Base-by-base conservation (phyloP, 2,113 vertebrate genomes). In the Spea multiplicata region DNA sequence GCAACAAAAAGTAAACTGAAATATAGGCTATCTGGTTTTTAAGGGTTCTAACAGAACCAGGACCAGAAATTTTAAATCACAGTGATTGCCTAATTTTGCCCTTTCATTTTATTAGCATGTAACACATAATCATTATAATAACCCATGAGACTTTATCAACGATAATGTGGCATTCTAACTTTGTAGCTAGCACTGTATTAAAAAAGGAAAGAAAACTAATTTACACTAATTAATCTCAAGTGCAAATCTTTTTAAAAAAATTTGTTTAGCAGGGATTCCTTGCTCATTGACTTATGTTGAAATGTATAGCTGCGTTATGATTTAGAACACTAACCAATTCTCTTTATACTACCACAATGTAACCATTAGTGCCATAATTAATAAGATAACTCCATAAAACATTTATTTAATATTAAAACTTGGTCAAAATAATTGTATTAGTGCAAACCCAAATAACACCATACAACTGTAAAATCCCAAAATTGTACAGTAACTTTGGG, bases 141-240 rank as follows among this genome's bases (percentile, higher is more conserved):
- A 65, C 72, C 72, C 73, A 49, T 5, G 59, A 66, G 73, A 66
- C 17, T 61, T 66, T 66, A 75, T 75, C 61, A 75, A 52, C 49
- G 16, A 10, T 66, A 45, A 53, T 66, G 66, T 66, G 13, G 48
- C 44, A 66, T 66, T 66, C 64, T 4, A 4, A 16, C 64, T 30
- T 66, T 66, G 64, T 44, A 66, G 17, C 44, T 66, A 17, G 44
- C 8, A 16, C 30, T 66, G 64, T 53, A 65, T 66, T 73, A 59
- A 57, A 62, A 73, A 73, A 73, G 55, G 8, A 9, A 44, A 45
- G 44, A 70, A 50, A 70, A 17, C 47, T 75, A 44, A 75, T 75
- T 75, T 50, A 50, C 64, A 45, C 64, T 66, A 75, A 75, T 75
- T 66, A 75, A 75, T 66, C 73, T 66, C 30, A 5, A 53, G 49